Base-by-base conservation (phyloP, 2,797 vertebrate genomes). In the Podargus strigoides region DNA sequence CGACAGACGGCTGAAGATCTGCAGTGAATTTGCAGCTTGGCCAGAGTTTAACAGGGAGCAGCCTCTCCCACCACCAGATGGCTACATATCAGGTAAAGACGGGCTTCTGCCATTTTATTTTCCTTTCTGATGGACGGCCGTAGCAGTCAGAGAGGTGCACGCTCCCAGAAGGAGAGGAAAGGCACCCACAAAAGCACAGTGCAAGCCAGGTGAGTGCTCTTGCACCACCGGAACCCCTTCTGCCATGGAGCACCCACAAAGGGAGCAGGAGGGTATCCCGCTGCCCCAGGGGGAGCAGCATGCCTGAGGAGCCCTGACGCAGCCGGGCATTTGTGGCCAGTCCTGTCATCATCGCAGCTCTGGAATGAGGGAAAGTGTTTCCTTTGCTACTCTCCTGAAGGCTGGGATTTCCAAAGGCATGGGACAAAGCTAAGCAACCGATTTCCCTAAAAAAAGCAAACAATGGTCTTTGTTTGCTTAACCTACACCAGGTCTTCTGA, bases 201-300 rank as follows among this genome's bases (percentile, higher is more conserved):
- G 53, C 53, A 76, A 82, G 21, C 28, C 10, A 17, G 14, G 17
- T 52, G 73, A 20, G 32, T 83, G 52, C 24, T 93, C 7, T 46
- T 73, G 64, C 41, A 47, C n/a, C 55, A 23, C 3, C 1, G n/a
- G 34, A 67, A 12, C 30, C 39, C 41, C 16, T 56, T 93, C 20
- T 16, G 52, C 23, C 32, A 10, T 0, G 0, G 42, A 72, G 44
- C 37, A 36, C 42, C 30, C 30, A 19, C 0, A 0, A 46, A 30
- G 26, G 41, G 52, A 85, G 41, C 44, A 46, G 81, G 23, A 55
- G 52, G 49, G 24, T 7, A 8, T 77, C 47, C 56, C 7, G 1
- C 9, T 5, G 2, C 37, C 24, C 53, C 14, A 7, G 0, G 6
- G 37, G 52, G 28, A 52, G 19, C 32, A 50, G 10, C 15, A 3